Evolutionary conservation across 2,888 invertebrate species (phyloP), one percentile per base, ranked within the genome.

Genomic region (Isotomurus palustris): DNA sequence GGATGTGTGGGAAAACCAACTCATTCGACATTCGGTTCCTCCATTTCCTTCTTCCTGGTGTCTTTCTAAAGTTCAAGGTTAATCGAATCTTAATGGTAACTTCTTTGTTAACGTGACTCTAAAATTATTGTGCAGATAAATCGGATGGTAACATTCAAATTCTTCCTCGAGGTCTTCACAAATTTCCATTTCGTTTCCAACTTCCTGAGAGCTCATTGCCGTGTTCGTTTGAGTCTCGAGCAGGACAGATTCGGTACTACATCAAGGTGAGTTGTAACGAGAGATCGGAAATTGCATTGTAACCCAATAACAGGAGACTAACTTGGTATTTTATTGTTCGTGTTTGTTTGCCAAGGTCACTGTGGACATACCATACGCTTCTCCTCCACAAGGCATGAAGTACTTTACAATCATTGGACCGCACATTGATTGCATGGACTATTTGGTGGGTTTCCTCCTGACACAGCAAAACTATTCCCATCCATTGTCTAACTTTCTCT

Each of bases 381-480:
- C 85, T 50, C 85, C 86, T 1, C 87, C 87, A 0, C 86, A 87
- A 73, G 86, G 86, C 12, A 84, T 86, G 78, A 87, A 87, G 73
- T 87, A 87, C 74, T 87, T 87, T 74, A 86, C 87, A 2, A 79
- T 87, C 44, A 84, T 87, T 67, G 87, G 86, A 2, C 87, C 87
- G 14, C 84, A 86, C 72, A 85, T 86, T 69, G 87, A 87, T 75
- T 86, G 86, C 74, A 86, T 86, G 86, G 87, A 87, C 66, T 86
- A 85, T 73, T 76, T 87, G 78, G 86, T 86, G 74, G 78, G 79
- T 71, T 3, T 8, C 17, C 19, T 10, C 22, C 17, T 29, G 19
- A 14, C 50, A 29, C 48, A 8, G 3, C 10, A 14, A 25, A 49
- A 24, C 2, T 48, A 17, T 19, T 2, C 12, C 17, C 12, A 22